Base-by-base conservation (phyloP, 1,140 invertebrate species). In the Euwallacea similis region DNA sequence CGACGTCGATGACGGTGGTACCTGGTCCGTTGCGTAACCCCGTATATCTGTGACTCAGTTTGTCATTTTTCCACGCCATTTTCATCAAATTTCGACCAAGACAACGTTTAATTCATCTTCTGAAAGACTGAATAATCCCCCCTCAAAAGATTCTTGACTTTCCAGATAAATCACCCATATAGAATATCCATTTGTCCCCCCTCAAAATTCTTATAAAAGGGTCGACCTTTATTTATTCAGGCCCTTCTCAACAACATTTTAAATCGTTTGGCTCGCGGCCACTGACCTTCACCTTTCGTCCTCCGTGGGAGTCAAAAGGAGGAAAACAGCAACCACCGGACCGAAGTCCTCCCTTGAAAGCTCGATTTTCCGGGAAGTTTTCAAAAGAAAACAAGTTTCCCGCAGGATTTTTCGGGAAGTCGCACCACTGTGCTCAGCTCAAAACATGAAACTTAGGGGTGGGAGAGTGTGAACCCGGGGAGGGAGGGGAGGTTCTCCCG, bases 241-340 rank as follows among this genome's bases (percentile, higher is more conserved):
- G 46, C 47, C 41, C 59, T 59, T 16, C 15, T 61, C 54, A 44
- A 61, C 56, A 69, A 69, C 42, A 69, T 69, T 69, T 69, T 53
- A n/a, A 60, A 53, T 50, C n/a, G 43, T 69, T 69, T 61, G 16
- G 13, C 44, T 47, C 15, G 43, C 56, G 50, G 60, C n/a, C 53
- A 56, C 33, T 61, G 58, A 70, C 68, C 68, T 70, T 70, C 68
- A 70, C 68, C 68, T 70, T 70, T 70, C 62, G 62, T 50, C 68
- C 68, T 70, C 62, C 60, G 42, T 54, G 11, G 21, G 21, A 33
- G 21, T 33, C 21, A 33, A 33, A 33, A 33, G 21, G 21, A 33
- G 21, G 21, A 33, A 33, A 33, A 33, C 21, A 33, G 21, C 21
- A 33, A 33, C 21, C 21, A 33, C 21, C 21, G 21, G 21, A 33